These are phyloP conservation scores for Hyperoodon ampullatus DNA, from an alignment of 2,113 vertebrate species.

Conservation along the genomic window DNA sequence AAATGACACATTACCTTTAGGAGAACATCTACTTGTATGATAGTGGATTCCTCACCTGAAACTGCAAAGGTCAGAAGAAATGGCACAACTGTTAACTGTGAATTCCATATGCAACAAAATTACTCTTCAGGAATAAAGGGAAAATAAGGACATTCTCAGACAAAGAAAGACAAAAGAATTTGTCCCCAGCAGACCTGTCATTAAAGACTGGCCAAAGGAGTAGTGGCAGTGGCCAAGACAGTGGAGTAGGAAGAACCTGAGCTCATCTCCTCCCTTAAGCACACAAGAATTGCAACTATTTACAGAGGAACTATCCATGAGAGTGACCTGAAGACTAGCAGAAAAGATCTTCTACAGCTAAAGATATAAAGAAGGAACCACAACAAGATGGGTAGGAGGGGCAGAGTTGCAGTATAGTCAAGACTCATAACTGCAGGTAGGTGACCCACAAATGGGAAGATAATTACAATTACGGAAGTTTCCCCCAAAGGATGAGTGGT, in stretches of 20 bases:
- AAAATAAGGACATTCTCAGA: background rate
- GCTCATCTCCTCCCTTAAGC: background rate
- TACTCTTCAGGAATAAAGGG: background rate
- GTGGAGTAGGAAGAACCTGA: background rate
- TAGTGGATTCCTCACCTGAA: background rate
- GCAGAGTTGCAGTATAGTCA: background rate
- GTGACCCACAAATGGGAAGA: background rate
- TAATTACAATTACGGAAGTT: background rate
- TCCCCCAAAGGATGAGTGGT: background rate
- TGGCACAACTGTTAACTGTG: background rate
- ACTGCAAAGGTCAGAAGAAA: background rate
- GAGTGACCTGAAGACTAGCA: background rate
- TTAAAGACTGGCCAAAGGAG: background rate
- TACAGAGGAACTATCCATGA: background rate
- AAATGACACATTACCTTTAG: background rate
- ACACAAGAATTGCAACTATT: background rate
- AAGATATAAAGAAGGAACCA: background rate
- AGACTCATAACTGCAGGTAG: background rate
- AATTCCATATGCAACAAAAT: background rate
- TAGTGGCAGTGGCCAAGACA: background rate
- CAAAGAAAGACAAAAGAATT: conserved; percentile 16
- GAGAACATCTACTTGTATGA: background rate
- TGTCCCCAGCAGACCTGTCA: background rate
- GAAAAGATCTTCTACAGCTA: background rate
- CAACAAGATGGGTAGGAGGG: background rate